Evolutionary conservation across 1,140 invertebrate species (phyloP).

Genomic region (Augochlora pura): DNA sequence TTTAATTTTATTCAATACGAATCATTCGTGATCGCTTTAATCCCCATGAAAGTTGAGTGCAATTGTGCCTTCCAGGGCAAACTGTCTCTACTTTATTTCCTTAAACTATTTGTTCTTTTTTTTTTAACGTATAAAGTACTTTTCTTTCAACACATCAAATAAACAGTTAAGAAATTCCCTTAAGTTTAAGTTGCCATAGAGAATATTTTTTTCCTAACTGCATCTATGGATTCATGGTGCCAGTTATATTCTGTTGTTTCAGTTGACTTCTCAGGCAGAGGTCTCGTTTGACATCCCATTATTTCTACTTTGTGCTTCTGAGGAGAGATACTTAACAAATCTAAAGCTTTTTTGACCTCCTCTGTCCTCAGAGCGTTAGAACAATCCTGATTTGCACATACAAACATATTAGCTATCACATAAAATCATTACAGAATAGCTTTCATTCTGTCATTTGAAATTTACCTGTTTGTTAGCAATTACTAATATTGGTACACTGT

Average conservation of each 20-base stretch:
- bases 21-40: constrained; percentile 8
- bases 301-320: constrained; percentile 75
- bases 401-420: neutral
- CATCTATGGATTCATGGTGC: constrained; percentile 66
- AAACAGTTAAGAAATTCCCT: constrained; percentile 19
- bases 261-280: constrained; percentile 57
- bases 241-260: constrained; percentile 54
- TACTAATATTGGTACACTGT: constrained; percentile 75
- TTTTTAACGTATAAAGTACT: constrained; percentile 12
- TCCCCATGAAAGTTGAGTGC: neutral
- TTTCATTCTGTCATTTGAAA: neutral
- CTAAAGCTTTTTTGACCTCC: constrained; percentile 74
- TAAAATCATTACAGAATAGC: neutral
- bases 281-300: constrained; percentile 72
- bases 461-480: constrained; percentile 79
- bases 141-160: constrained; percentile 32
- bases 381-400: constrained; percentile 68
- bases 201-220: constrained; percentile 71
- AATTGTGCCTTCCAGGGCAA: neutral
- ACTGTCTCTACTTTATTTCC: constrained; percentile 14
- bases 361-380: constrained; percentile 69
- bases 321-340: constrained; percentile 72
- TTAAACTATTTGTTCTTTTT: neutral
- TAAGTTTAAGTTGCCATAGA: constrained; percentile 57
- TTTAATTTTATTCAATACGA: constrained; percentile 9